Percentiles rank a stretch among this genome's conserved stretches.
phyloP scores from a whole-genome alignment of 2,888 invertebrate genomes.

The Epirrhoe tristata region DNA sequence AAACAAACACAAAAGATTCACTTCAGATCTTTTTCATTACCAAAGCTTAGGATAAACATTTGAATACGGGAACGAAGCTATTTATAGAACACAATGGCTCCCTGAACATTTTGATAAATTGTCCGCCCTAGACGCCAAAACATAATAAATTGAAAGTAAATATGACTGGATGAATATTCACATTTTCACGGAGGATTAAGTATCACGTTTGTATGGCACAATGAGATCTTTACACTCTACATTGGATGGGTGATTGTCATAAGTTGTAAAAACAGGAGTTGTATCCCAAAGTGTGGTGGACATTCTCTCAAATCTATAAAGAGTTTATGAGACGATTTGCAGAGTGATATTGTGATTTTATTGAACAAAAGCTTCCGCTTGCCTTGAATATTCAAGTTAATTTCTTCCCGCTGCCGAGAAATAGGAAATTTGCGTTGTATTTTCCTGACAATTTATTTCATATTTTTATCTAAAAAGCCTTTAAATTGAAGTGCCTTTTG shows the following conservation, averaged over 20 bases:
- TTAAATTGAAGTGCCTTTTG: conserved; percentile 6
- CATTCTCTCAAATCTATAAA: no score
- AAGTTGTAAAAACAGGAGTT: no score
- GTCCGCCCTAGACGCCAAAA: conserved; percentile 3
- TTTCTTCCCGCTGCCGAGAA: conserved; percentile 39
- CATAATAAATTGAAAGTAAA: conserved; percentile 11
- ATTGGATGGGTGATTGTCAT: neutral
- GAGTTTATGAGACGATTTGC: neutral
- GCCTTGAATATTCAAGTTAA: neutral
- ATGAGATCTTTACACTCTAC: neutral
- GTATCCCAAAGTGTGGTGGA: no score
- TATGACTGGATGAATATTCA: conserved; percentile 1
- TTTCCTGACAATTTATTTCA: conserved; percentile 42
- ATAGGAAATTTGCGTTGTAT: conserved; percentile 51
- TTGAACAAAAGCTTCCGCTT: neutral
- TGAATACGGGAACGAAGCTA: conserved; percentile 6
- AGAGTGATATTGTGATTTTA: neutral
- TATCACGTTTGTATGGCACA: neutral
- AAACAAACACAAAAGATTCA: neutral
- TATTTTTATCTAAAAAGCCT: conserved; percentile 29
- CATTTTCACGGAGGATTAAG: conserved; percentile 1
- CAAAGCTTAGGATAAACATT: conserved; percentile 11
- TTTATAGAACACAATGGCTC: conserved; percentile 10
- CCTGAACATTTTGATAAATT: conserved; percentile 19
- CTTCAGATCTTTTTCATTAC: neutral